Evolutionary conservation across 53 echinoderm and acorn worm species (phyloP).

Genomic region (Patiria pectinifera): DNA sequence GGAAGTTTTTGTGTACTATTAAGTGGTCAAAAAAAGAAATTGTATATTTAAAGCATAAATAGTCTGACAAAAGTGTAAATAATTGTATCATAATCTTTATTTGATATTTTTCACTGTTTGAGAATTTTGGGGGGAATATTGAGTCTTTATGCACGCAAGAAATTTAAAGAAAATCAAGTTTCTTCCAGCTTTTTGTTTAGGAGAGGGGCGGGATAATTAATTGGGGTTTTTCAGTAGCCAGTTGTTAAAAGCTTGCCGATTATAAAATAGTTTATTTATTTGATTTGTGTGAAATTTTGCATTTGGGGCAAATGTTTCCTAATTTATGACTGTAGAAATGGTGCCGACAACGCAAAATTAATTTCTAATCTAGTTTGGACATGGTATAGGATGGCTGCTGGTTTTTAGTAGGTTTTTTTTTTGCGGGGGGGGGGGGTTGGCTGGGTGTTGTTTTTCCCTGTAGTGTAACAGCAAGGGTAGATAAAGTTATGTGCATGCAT

Average conservation of each 20-base stretch:
- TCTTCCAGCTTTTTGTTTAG: slow-evolving; percentile 47
- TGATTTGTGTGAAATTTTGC: neutral
- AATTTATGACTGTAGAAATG: no score
- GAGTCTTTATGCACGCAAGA: slow-evolving; percentile 45
- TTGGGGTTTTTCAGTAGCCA: neutral
- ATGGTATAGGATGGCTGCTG: neutral
- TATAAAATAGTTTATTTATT: slow-evolving; percentile 44
- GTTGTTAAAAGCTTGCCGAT: slow-evolving; percentile 38
- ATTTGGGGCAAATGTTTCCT: neutral
- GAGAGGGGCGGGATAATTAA: neutral
- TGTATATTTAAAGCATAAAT: slow-evolving; percentile 18
- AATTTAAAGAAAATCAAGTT: slow-evolving; percentile 28
- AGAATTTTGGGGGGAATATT: neutral
- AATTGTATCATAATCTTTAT: slow-evolving; percentile 48
- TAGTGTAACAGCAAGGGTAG: no score
- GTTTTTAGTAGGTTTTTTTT: neutral
- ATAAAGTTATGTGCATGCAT: no score
- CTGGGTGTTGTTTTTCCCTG: no score
- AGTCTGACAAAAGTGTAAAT: slow-evolving; percentile 26
- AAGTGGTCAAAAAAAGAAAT: neutral
- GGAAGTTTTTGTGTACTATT: slow-evolving; percentile 14
- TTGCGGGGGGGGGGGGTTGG: neutral
- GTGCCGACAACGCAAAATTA: neutral
- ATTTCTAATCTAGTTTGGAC: neutral
- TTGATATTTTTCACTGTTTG: slow-evolving; percentile 27